Evolutionary conservation across 2,113 vertebrate species (phyloP).

Genomic region (Okapia johnstoni): DNA sequence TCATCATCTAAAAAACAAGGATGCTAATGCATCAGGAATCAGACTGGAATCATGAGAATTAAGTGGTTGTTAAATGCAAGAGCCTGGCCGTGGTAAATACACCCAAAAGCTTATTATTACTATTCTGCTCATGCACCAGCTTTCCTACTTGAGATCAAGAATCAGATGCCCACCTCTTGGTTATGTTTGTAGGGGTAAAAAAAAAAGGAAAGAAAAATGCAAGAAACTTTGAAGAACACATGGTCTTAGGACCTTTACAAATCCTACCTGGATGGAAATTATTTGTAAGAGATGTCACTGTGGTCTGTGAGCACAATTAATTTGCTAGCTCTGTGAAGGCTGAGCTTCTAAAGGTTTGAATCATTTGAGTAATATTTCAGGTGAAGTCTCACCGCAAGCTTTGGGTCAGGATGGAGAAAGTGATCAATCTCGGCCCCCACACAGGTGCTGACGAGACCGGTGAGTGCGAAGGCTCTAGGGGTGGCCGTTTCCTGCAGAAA

Average conservation of each 20-base stretch:
- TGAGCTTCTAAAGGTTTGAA: conserved; percentile 55
- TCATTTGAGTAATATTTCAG: conserved; percentile 45
- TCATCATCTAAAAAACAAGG: background rate
- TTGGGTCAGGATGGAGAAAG: background rate
- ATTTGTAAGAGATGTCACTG: conserved; percentile 33
- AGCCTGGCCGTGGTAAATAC: rapidly evolving
- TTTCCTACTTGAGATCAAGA: background rate
- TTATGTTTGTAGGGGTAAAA: background rate
- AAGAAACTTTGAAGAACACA: background rate
- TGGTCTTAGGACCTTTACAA: background rate
- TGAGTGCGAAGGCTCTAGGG: background rate
- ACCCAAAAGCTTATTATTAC: background rate
- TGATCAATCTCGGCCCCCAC: background rate
- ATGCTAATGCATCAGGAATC: background rate
- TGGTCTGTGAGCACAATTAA: conserved; percentile 30
- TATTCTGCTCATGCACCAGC: background rate
- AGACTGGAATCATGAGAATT: background rate
- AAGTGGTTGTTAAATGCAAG: background rate
- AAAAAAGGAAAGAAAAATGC: background rate
- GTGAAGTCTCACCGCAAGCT: conserved; percentile 15
- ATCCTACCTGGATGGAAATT: background rate
- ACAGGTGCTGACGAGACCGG: background rate
- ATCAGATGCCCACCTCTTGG: background rate
- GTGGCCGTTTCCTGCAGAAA: background rate
- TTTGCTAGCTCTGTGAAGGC: background rate